Evolutionary conservation across 2,888 invertebrate genomes (phyloP).

Genomic region (Crossocerus cetratus): DNA sequence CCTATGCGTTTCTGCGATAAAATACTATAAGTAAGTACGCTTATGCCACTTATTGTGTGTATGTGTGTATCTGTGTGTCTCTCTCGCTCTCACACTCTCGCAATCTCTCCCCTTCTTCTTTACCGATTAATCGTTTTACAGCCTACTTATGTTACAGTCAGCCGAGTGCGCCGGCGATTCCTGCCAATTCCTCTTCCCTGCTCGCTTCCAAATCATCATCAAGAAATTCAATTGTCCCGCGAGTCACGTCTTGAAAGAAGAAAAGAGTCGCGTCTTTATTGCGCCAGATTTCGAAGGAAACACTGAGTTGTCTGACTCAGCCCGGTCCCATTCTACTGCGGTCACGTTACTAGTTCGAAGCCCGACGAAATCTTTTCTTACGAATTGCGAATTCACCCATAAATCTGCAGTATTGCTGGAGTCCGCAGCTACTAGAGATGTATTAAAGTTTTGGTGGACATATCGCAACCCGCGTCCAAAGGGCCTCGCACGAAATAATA

Average conservation of each 20-base stretch:
- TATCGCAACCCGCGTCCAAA: conserved; percentile 2
- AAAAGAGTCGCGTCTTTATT: too few relatives aligned
- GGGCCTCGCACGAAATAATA: conserved; percentile 21
- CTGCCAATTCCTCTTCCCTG: conserved; percentile 10
- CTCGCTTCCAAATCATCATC: neutral
- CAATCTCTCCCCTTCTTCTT: conserved; percentile 20
- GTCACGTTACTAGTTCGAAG: too few relatives aligned
- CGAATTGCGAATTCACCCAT: too few relatives aligned
- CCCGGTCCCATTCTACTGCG: too few relatives aligned
- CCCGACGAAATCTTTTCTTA: too few relatives aligned
- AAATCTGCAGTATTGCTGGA: too few relatives aligned
- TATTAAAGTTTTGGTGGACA: too few relatives aligned
- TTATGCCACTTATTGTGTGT: conserved; percentile 52
- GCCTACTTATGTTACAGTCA: conserved; percentile 62
- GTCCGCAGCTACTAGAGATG: too few relatives aligned
- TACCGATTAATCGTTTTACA: conserved; percentile 47
- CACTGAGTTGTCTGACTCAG: too few relatives aligned
- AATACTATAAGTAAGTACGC: conserved; percentile 58
- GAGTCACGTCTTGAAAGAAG: too few relatives aligned
- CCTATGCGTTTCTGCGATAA: conserved; percentile 56
- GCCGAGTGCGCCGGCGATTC: conserved; percentile 69
- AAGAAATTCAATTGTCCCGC: too few relatives aligned
- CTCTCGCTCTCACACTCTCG: conserved; percentile 20
- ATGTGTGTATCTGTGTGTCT: conserved; percentile 17
- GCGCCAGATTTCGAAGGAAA: too few relatives aligned